These are phyloP conservation scores for Pangasius krempfi DNA, from an alignment of 2,797 vertebrate species.

Conservation along the genomic window DNA sequence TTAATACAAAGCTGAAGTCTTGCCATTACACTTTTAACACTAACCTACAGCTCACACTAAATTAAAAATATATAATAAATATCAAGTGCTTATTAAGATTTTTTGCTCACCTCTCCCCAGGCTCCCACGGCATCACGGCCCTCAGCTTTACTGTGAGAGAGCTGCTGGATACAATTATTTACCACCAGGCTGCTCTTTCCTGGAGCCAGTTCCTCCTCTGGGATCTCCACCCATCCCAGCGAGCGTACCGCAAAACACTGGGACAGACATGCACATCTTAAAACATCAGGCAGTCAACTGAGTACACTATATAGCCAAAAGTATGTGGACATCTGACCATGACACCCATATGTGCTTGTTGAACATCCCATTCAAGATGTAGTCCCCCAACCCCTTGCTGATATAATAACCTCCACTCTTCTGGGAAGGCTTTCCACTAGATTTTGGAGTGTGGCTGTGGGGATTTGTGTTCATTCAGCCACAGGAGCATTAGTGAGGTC, in stretches of 20 bases:
- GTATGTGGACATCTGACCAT: background rate
- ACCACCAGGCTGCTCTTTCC: constrained; percentile 93
- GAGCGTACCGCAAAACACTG: constrained; percentile 92
- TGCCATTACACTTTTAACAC: background rate
- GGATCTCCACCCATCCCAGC: constrained; percentile 93
- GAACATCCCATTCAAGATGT: background rate
- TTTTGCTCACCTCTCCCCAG: constrained; percentile 81
- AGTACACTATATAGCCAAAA: background rate
- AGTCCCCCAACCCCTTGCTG: background rate
- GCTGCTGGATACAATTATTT: constrained; percentile 95
- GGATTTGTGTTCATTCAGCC: background rate
- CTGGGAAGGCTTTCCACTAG: background rate
- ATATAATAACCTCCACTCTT: background rate
- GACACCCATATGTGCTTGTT: background rate
- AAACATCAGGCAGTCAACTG: background rate
- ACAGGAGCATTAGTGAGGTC: background rate
- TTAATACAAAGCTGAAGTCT: background rate
- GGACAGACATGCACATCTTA: constrained; percentile 6
- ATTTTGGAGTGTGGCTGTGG: background rate
- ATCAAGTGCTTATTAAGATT: background rate
- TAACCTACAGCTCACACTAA: background rate
- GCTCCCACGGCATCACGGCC: constrained; percentile 75
- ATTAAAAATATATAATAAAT: background rate
- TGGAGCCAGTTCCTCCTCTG: constrained; percentile 91
- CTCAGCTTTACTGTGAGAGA: constrained; percentile 81